Conservation (phyloP, 2,797 vertebrate genomes). For the Calcarius lapponicus region DNA sequence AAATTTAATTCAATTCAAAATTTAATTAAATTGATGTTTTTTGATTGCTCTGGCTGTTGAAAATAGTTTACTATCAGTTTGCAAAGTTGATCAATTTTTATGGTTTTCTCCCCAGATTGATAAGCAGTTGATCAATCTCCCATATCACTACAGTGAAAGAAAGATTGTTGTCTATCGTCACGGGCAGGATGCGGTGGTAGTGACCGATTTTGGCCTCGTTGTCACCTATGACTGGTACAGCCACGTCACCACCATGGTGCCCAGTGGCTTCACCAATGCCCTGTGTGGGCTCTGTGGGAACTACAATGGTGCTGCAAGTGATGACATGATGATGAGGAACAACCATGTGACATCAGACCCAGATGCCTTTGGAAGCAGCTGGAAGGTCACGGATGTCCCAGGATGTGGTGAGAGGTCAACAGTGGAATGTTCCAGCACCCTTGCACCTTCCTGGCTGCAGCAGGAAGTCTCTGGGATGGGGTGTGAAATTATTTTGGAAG, state of each 20-base stretch:
- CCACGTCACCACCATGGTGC: background rate
- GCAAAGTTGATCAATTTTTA: background rate
- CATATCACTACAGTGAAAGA: background rate
- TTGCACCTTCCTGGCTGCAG: background rate
- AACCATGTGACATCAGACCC: background rate
- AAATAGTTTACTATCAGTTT: background rate
- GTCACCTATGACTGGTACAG: background rate
- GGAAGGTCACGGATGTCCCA: background rate
- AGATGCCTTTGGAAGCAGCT: background rate
- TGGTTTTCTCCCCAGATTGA: background rate
- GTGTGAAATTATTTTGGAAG: background rate
- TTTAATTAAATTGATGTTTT: background rate
- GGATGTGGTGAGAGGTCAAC: background rate
- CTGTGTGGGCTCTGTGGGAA: background rate
- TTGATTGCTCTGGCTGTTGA: background rate
- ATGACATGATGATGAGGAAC: background rate
- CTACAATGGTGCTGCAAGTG: background rate
- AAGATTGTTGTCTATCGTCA: background rate
- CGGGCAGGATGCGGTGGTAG: background rate
- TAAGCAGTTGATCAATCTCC: background rate
- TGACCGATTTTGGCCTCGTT: background rate
- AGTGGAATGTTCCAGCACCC: background rate
- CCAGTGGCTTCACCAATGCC: background rate
- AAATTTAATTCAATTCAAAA: background rate
- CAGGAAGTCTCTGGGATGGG: background rate